Evolutionary conservation across 1,140 invertebrate genomes (phyloP).

Genomic region (Brachionus koreanus): DNA sequence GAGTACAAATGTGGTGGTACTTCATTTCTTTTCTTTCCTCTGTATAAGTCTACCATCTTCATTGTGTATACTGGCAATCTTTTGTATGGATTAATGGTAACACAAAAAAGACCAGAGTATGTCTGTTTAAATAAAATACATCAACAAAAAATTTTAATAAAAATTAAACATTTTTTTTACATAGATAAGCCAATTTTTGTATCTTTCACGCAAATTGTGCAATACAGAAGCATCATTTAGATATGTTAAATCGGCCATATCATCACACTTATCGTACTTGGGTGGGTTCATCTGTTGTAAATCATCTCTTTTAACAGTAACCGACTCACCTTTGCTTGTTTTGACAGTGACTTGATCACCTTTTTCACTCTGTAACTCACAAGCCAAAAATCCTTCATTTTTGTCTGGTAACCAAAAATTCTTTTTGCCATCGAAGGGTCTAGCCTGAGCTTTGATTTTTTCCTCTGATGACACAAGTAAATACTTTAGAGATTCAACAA

Average conservation of each 20-base stretch:
- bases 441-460: conserved; percentile 66
- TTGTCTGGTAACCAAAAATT: conserved; percentile 96
- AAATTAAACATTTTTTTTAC: conserved; percentile 66
- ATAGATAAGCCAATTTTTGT: conserved; percentile 94
- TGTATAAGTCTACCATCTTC: conserved; percentile 91
- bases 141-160: conserved; percentile 30
- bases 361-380: conserved; percentile 95
- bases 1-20: conserved; percentile 99
- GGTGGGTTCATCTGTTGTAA: conserved; percentile 97
- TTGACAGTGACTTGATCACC: conserved; percentile 89
- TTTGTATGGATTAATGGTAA: conserved; percentile 99
- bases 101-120: conserved; percentile 99
- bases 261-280: conserved; percentile 98
- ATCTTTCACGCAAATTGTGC: conserved; percentile 96
- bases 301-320: conserved; percentile 91
- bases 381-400: conserved; percentile 91
- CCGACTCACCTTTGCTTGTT: conserved; percentile 55
- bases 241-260: conserved; percentile 99
- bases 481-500: conserved; percentile 44
- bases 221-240: conserved; percentile 98
- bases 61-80: conserved; percentile 97
- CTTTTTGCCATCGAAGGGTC: conserved; percentile 99
- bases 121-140: conserved; percentile 73
- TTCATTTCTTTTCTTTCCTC: conserved; percentile 97
- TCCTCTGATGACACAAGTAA: conserved; percentile 35